A percentile compares a stretch with the other conserved stretches of the same genome.
Evolutionary conservation across 2,797 vertebrate genomes (phyloP).

Genomic region (Synanceia verrucosa): DNA sequence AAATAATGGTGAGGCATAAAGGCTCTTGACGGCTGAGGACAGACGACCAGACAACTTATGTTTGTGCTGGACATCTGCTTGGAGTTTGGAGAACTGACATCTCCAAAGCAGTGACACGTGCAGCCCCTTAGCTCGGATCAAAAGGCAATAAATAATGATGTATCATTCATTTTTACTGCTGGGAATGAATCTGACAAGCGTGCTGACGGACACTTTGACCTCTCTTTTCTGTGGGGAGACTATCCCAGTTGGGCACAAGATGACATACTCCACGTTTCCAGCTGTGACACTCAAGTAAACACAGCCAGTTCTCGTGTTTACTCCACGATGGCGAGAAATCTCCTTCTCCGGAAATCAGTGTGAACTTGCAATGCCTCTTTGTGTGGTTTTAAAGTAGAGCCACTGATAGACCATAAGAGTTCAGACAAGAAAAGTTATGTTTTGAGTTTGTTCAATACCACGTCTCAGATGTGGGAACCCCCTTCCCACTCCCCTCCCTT

Average conservation of each 20-base stretch:
- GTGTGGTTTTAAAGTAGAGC: constrained; percentile 64
- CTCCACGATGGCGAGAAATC: constrained; percentile 23
- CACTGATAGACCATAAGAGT: constrained; percentile 56
- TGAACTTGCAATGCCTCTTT: constrained; percentile 66
- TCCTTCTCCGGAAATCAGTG: constrained; percentile 42
- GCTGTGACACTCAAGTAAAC: constrained; percentile 54
- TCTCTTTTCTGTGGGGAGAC: constrained; percentile 1
- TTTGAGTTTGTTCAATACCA: constrained; percentile 64
- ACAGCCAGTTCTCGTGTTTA: constrained; percentile 31
- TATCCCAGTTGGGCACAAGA: constrained; percentile 41
- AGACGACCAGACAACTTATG: constrained; percentile 40
- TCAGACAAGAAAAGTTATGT: constrained; percentile 67
- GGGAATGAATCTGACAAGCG: constrained; percentile 52
- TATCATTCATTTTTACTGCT: constrained; percentile 47
- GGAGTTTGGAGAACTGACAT: constrained; percentile 64
- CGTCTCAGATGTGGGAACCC: constrained; percentile 70
- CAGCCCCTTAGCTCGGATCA: constrained; percentile 59
- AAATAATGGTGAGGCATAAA: constrained; percentile 54
- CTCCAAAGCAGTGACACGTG: constrained; percentile 65
- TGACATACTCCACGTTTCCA: constrained; percentile 49
- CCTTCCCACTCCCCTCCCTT: not conserved
- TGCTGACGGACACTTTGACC: constrained; percentile 51
- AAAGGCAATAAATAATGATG: constrained; percentile 55
- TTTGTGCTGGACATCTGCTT: constrained; percentile 71
- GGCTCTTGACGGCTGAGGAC: constrained; percentile 34